Base-by-base conservation (phyloP, 1,140 invertebrate species). In the Drosophila serrata region DNA sequence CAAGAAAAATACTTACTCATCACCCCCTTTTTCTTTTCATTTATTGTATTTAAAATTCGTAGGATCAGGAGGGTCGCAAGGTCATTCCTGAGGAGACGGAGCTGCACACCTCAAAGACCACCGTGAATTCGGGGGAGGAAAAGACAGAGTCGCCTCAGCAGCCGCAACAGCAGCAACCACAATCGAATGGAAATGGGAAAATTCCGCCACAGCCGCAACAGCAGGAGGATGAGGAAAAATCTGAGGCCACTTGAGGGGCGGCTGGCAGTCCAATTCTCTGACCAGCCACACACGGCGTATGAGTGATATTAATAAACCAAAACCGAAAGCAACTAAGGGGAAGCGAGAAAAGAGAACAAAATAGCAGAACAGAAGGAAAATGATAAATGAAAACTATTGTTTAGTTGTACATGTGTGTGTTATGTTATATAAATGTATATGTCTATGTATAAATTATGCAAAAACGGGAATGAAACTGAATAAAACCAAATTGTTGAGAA, bases 11-110 rank as follows among this genome's bases (percentile, higher is more conserved):
- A 22, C 43, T 63, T 27, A 37, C 31, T 61, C n/a, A 60, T 45
- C 24, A 37, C 8, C 22, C 27, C 40, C 33, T 22, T 24, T 39
- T 11, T 43, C 2, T 19, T 29, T 60, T 33, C n/a, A 22, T 40
- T 39, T 24, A 29, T 55, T 49, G 40, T 40, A 39, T 29, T 39
- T 9, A 5, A 15, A 22, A 49, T 35, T 37, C 17, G 12, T 62
- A 92, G 91, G 91, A 92, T 79, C 79, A 87, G 51, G 91, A 92
- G 46, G 75, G 77, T 24, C 80, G 80, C 33, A 91, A 91, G 61
- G 77, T 92, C 48, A 92, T 92, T 77, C 91, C 91, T n/a, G 91
- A 92, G 63, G 91, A 92, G 63, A 92, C 91, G 40, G 91, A 92
- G 46, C 43, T 92, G 29, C 81, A 87, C 42, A 77, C 79, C 43